phyloP scores from a whole-genome alignment of 1,140 invertebrate genomes.

The Drosophila truncata region DNA sequence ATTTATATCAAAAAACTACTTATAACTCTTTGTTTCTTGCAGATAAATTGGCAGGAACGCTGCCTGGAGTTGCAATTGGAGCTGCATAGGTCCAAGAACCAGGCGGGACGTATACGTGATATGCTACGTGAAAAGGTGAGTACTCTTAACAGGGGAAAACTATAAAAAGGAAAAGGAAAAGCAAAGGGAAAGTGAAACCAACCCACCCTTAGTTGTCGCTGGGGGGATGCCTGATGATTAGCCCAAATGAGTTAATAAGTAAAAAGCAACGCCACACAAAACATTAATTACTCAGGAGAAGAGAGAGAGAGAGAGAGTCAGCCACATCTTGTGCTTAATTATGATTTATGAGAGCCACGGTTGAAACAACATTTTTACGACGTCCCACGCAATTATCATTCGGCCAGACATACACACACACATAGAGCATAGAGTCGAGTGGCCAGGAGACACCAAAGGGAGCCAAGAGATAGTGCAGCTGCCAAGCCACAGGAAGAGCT shows the following conservation, averaged over 20 bases:
- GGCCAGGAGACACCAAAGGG: conserved; percentile 22
- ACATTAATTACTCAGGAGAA: conserved; percentile 65
- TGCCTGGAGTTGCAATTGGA: conserved; percentile 93
- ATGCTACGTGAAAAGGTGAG: conserved; percentile 94
- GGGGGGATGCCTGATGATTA: conserved; percentile 62
- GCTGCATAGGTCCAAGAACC: conserved; percentile 92
- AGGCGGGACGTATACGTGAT: conserved; percentile 93
- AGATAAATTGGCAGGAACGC: conserved; percentile 92
- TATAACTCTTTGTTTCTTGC: background rate
- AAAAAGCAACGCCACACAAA: conserved; percentile 44
- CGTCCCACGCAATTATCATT: conserved; percentile 57
- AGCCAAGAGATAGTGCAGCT: conserved; percentile 54
- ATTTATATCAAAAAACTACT: no score
- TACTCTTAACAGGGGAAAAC: conserved; percentile 3
- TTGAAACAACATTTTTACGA: conserved; percentile 79
- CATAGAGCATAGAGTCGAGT: conserved; percentile 21
- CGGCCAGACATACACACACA: background rate
- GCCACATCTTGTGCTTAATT: conserved; percentile 72
- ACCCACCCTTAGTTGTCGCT: conserved; percentile 8
- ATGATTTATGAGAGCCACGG: conserved; percentile 74
- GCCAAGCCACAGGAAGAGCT: conserved; percentile 10
- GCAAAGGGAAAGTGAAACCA: background rate
- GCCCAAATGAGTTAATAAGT: conserved; percentile 73
- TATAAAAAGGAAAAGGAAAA: background rate
- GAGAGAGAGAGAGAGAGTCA: background rate